A percentile compares a stretch with the other conserved stretches of the same genome.
Evolutionary conservation across 2,113 vertebrate genomes (phyloP).

Genomic region (Proterorhinus semilunaris): DNA sequence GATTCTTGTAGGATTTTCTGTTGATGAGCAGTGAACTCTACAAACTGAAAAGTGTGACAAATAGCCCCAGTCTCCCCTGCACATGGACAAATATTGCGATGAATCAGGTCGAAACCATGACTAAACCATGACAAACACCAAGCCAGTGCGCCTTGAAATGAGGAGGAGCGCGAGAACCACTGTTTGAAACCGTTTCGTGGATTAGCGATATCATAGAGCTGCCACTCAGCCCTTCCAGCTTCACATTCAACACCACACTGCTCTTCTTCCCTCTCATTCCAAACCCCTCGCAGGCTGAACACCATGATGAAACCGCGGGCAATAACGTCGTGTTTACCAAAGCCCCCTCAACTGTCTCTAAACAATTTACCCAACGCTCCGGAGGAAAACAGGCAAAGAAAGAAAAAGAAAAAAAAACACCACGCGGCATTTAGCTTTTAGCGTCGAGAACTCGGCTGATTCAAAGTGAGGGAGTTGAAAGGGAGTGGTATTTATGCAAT

Average conservation of each 20-base stretch:
- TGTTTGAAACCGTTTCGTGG: slow-evolving; percentile 5
- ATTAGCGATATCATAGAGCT: slow-evolving; percentile 32
- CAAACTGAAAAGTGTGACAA: too few species aligned
- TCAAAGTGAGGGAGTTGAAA: slow-evolving; percentile 9
- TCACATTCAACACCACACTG: slow-evolving; percentile 23
- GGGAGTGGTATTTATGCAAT: slow-evolving; percentile 6
- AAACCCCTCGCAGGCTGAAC: slow-evolving; percentile 27
- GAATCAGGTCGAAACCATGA: too few species aligned
- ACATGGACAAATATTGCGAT: too few species aligned
- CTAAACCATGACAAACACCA: too few species aligned
- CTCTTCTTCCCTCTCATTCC: slow-evolving; percentile 17
- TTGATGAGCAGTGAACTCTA: too few species aligned
- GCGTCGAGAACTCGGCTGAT: slow-evolving; percentile 8
- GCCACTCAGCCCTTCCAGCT: slow-evolving; percentile 20
- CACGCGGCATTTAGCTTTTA: background rate
- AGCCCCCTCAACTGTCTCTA: slow-evolving; percentile 34
- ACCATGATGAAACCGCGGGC: slow-evolving; percentile 65
- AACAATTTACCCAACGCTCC: slow-evolving; percentile 25
- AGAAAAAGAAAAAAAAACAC: background rate
- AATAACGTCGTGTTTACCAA: slow-evolving; percentile 55
- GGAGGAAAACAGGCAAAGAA: background rate
- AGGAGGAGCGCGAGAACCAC: too few species aligned
- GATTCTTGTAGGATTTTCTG: too few species aligned
- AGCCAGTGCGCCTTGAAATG: too few species aligned
- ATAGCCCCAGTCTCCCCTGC: too few species aligned